These are phyloP conservation scores for Drosophila ezoana DNA, from an alignment of 2,888 invertebrate genomes.

Conservation along the genomic window DNA sequence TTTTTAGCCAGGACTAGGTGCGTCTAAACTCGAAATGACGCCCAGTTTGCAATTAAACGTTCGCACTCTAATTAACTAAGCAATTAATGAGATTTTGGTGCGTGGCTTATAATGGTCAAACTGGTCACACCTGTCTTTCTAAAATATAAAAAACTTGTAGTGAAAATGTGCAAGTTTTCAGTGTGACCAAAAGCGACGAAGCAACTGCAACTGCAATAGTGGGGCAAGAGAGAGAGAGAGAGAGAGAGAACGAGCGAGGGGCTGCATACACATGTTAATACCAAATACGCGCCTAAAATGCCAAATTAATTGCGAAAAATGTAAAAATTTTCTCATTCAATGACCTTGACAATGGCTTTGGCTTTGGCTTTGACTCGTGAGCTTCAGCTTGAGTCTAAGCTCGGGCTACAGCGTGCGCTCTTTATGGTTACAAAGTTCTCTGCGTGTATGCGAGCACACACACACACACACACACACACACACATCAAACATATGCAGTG, in stretches of 20 bases:
- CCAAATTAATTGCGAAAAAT: slow-evolving; percentile 75
- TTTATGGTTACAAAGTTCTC: slow-evolving; percentile 51
- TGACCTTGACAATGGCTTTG: slow-evolving; percentile 78
- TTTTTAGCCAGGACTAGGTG: neutral
- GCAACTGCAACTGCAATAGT: slow-evolving; percentile 14
- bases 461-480: neutral
- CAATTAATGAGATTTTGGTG: slow-evolving; percentile 51
- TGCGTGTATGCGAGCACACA: slow-evolving; percentile 18
- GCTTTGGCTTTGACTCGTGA: slow-evolving; percentile 20
- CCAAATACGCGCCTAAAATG: slow-evolving; percentile 57
- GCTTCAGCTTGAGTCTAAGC: slow-evolving; percentile 32
- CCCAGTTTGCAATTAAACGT: slow-evolving; percentile 9
- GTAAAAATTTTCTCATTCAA: slow-evolving; percentile 75
- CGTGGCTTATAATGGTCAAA: slow-evolving; percentile 39
- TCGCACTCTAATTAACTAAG: slow-evolving; percentile 58
- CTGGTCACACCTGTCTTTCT: slow-evolving; percentile 45
- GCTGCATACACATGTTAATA: slow-evolving; percentile 43
- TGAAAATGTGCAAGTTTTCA: slow-evolving; percentile 65
- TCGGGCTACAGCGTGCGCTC: slow-evolving; percentile 28
- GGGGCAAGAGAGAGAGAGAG: neutral
- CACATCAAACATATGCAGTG: neutral
- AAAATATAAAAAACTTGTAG: slow-evolving; percentile 52
- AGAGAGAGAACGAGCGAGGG: neutral
- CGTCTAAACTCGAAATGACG: slow-evolving; percentile 1
- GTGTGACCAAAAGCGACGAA: slow-evolving; percentile 33